Percentiles rank a stretch among this genome's conserved stretches.
These are phyloP conservation scores for Drosophila grimshawi DNA, from an alignment of 1,140 invertebrate species.

Conservation along the genomic window DNA sequence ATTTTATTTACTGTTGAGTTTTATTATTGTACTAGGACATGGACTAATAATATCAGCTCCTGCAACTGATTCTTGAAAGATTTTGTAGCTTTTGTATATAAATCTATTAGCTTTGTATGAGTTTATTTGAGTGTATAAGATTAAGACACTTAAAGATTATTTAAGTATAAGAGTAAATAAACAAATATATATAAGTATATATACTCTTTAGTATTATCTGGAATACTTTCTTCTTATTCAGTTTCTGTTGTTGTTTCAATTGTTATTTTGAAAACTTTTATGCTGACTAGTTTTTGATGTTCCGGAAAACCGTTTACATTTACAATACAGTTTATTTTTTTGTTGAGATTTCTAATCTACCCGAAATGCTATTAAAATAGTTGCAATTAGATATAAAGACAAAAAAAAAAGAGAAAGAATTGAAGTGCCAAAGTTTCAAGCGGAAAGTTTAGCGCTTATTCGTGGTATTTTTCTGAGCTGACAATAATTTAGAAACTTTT, in stretches of 20 bases:
- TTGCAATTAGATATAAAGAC: neutral
- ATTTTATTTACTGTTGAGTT: no score
- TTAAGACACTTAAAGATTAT: no score
- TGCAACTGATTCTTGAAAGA: no score
- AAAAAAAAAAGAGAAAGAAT: neutral
- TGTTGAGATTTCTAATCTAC: constrained; percentile 24
- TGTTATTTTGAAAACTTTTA: constrained; percentile 2
- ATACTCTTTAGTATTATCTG: no score
- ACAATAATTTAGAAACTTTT: constrained; percentile 40
- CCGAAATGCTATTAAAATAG: constrained; percentile 22
- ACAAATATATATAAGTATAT: no score
- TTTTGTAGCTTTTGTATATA: no score
- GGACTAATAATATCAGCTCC: no score
- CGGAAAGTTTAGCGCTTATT: constrained; percentile 9
- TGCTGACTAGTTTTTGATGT: constrained; percentile 23
- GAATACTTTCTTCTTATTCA: neutral
- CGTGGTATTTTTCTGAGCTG: constrained; percentile 15
- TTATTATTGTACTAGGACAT: no score
- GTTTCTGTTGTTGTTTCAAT: neutral
- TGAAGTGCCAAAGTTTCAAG: constrained; percentile 20
- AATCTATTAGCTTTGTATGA: no score
- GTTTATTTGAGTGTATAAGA: no score
- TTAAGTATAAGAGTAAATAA: no score
- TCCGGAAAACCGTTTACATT: constrained; percentile 5
- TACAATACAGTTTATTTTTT: constrained; percentile 4